These are phyloP conservation scores for Siphamia tubifer DNA, from an alignment of 2,113 vertebrate species.

Conservation along the genomic window DNA sequence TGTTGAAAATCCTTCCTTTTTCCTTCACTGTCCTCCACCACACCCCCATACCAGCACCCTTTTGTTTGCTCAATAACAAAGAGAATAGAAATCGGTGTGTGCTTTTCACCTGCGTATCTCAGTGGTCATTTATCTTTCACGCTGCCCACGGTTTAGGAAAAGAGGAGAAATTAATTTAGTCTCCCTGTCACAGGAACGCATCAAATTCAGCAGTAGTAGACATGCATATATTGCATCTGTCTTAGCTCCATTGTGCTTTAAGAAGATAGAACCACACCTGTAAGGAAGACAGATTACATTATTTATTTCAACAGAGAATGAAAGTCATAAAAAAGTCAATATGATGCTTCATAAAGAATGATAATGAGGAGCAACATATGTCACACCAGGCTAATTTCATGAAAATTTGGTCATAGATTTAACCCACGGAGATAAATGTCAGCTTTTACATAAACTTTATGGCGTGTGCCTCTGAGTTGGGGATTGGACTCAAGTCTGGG, in stretches of 20 bases:
- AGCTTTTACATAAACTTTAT: constrained; percentile 25
- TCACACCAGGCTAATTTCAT: constrained; percentile 41
- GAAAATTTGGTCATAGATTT: constrained; percentile 5
- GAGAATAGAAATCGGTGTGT: constrained; percentile 9
- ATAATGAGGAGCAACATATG: constrained; percentile 53
- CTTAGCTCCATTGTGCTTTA: constrained; percentile 32
- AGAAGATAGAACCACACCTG: constrained; percentile 13
- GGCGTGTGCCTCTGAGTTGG: constrained; percentile 9
- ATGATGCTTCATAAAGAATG: constrained; percentile 50
- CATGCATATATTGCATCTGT: constrained; percentile 3
- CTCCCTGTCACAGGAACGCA: constrained; percentile 22
- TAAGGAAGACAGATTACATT: constrained; percentile 9
- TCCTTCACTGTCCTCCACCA: not conserved
- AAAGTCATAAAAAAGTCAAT: constrained; percentile 5
- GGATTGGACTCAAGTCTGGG: not conserved
- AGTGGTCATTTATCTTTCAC: constrained; percentile 46
- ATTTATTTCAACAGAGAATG: constrained; percentile 26
- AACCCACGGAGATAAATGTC: constrained; percentile 32
- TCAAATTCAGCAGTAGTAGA: constrained; percentile 20
- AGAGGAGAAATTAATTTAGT: constrained; percentile 52
- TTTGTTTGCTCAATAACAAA: constrained; percentile 55
- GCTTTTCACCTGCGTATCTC: constrained; percentile 23
- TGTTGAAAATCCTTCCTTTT: constrained; percentile 5
- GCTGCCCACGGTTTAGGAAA: constrained; percentile 20
- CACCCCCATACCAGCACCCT: not conserved